phyloP scores from a whole-genome alignment of 2,113 vertebrate species.

The Austrofundulus limnaeus region DNA sequence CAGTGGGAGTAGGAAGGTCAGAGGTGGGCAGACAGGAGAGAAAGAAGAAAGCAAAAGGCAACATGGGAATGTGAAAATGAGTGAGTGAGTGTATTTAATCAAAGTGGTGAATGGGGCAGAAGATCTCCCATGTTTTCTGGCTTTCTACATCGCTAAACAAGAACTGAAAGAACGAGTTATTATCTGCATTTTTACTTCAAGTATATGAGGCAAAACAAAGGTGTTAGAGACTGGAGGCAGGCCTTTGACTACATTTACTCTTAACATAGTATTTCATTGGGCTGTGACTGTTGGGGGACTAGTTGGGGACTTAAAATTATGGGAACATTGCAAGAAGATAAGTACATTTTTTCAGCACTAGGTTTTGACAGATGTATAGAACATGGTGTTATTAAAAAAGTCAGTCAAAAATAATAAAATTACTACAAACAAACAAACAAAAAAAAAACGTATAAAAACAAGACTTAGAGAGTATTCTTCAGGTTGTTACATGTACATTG shows the following conservation, averaged over 20 bases:
- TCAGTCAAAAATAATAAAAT: background rate
- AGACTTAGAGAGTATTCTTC: too few relatives aligned
- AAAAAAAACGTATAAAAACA: too few relatives aligned
- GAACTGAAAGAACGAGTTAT: constrained; percentile 13
- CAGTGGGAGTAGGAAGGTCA: constrained; percentile 72
- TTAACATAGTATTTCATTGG: too few relatives aligned
- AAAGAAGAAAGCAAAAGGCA: constrained; percentile 55
- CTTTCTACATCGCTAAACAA: constrained; percentile 15
- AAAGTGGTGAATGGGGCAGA: constrained; percentile 52
- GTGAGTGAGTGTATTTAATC: constrained; percentile 69
- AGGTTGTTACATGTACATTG: too few relatives aligned
- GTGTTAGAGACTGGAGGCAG: background rate
- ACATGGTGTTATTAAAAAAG: background rate
- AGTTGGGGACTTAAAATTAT: too few relatives aligned
- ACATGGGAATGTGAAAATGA: constrained; percentile 62
- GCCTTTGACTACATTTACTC: background rate
- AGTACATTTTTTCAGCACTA: too few relatives aligned
- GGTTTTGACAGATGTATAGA: background rate
- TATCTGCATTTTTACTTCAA: constrained; percentile 11
- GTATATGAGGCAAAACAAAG: constrained; percentile 14
- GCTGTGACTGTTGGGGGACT: too few relatives aligned
- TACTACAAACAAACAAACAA: too few relatives aligned
- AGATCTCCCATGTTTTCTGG: constrained; percentile 26
- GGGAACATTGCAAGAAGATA: too few relatives aligned
- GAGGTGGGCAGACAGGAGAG: constrained; percentile 62